Conservation (phyloP, 2,888 invertebrate species). For the Cryptophagus acutangulus region DNA sequence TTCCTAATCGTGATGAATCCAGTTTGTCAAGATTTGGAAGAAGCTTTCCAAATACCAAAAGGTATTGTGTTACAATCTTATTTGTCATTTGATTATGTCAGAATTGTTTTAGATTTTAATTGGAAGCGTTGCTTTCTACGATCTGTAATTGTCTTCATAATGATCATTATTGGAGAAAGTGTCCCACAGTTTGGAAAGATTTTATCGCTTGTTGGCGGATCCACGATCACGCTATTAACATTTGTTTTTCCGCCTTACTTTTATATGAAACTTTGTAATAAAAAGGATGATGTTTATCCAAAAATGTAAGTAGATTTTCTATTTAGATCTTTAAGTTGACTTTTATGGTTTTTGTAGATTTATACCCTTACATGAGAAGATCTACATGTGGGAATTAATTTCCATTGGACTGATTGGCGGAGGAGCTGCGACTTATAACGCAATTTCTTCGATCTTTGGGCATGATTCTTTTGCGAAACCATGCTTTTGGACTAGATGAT, state of each 20-base stretch:
- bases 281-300: conserved; percentile 47
- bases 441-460: conserved; percentile 53
- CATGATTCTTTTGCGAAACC: conserved; percentile 40
- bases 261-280: conserved; percentile 58
- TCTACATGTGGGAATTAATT: conserved; percentile 60
- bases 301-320: conserved; percentile 43
- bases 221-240: conserved; percentile 62
- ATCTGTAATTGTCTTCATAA: conserved; percentile 53
- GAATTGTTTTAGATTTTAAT: conserved; percentile 52
- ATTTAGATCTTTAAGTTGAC: too few species aligned
- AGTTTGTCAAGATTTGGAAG: conserved; percentile 65
- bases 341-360: too few species aligned
- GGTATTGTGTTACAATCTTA: too few species aligned
- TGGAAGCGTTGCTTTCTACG: conserved; percentile 57
- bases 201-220: conserved; percentile 65
- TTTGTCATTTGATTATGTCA: not conserved
- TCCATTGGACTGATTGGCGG: conserved; percentile 58
- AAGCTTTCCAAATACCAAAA: conserved; percentile 57
- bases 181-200: conserved; percentile 67
- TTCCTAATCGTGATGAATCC: conserved; percentile 69
- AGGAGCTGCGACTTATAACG: conserved; percentile 57
- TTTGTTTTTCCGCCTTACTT: conserved; percentile 64
- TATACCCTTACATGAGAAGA: conserved; percentile 54
- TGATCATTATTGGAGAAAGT: conserved; percentile 62
- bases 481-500: conserved; percentile 39